Evolutionary conservation across 2,797 vertebrate genomes (phyloP).

Genomic region (Periparus ater): DNA sequence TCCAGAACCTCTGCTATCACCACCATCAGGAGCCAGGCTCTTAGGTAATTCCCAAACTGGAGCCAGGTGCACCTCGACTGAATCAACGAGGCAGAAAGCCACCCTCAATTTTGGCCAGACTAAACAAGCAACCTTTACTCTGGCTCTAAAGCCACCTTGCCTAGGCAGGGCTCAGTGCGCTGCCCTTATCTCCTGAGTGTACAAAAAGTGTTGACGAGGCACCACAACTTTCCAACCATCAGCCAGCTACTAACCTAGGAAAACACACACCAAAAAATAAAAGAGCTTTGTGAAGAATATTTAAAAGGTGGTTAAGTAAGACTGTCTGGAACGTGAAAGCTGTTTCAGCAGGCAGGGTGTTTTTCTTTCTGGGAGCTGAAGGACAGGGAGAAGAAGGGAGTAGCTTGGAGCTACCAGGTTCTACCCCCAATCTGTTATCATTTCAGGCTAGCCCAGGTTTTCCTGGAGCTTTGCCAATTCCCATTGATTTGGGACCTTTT

Average conservation of each 20-base stretch:
- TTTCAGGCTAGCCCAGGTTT: not conserved
- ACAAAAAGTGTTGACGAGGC: not conserved
- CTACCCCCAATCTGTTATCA: not conserved
- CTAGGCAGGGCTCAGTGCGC: not conserved
- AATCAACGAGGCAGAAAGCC: not conserved
- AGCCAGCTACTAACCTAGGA: not conserved
- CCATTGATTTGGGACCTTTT: not conserved
- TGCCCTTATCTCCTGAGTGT: not conserved
- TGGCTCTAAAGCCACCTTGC: not conserved
- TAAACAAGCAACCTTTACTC: slow-evolving; percentile 68
- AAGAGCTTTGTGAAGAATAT: not conserved
- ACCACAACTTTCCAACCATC: not conserved
- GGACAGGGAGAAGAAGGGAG: not conserved
- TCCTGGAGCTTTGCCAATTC: not conserved
- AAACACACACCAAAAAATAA: not conserved
- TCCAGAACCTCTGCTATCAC: not conserved
- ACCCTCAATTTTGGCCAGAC: slow-evolving; percentile 3
- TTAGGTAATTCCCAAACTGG: not conserved
- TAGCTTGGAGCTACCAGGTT: not conserved
- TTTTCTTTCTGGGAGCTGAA: not conserved
- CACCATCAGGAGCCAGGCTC: not conserved
- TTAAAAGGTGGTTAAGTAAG: not conserved
- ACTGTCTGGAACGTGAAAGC: not conserved
- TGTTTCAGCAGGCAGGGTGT: not conserved
- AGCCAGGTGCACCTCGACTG: not conserved